Base-by-base conservation (phyloP, 2,113 vertebrate species). In the Coreoperca whiteheadi region DNA sequence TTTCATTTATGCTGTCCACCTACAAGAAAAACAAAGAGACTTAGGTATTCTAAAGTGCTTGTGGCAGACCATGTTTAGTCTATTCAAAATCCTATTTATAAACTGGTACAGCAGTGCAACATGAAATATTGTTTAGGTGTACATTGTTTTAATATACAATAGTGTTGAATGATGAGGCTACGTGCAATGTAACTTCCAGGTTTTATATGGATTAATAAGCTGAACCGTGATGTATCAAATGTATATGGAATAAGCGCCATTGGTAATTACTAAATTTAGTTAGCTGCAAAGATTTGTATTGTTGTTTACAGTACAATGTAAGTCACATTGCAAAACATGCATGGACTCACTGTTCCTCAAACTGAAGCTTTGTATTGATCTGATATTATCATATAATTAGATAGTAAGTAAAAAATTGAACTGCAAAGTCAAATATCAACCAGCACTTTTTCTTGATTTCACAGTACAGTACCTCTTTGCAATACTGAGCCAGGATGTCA, bases 381-480 rank as follows among this genome's bases (percentile, higher is more conserved):
- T 14, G 15, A 68, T 53, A 11, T 18, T 21, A 43, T 61, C 30
- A 54, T 21, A 56, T 18, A 18, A 7, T 48, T 6, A 63, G 20
- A 68, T 9, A 41, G 20, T 0, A 21, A 18, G 39, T 66, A 4
- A 60, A 4, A 60, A n/a, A 56, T 57, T 30, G 9, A 32, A 41
- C 41, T 48, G 20, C 21, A 41, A 43, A 56, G 15, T 67, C 18
- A 79, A 64, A 71, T 15, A 61, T 41, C 25, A 81, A 41, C 21
- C 2, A 11, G 5, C 50, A 69, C 43, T 15, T 74, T 39, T 73
- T 53, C 6, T 56, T 56, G 6, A 51, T 80, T 74, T 75, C 21
- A 72, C 5, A 74, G 10, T 14, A n/a, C 20, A 30, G n/a, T 86
- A 99, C 98, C 98, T 99, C 98, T 96, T 97, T 98, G 78, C 92